A percentile compares a stretch with the other conserved stretches of the same genome.
These are phyloP conservation scores for Adrianichthys oophorus DNA, from an alignment of 2,797 vertebrate genomes.

Conservation along the genomic window DNA sequence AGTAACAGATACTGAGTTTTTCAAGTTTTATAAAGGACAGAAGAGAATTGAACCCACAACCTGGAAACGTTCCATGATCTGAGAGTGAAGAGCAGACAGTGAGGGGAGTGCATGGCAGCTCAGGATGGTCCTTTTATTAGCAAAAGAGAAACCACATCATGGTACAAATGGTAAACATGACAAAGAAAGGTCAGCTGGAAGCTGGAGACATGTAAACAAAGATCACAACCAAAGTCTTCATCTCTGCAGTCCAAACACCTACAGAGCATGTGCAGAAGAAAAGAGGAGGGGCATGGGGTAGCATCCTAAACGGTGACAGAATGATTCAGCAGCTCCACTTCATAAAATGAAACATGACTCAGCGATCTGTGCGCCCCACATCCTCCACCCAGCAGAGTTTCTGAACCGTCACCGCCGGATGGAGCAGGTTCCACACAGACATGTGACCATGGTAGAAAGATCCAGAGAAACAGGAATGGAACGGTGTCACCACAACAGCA, in stretches of 20 bases:
- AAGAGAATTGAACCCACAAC: slow-evolving; percentile 5
- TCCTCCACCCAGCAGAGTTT: slow-evolving; percentile 35
- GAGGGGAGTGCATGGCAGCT: slow-evolving; percentile 51
- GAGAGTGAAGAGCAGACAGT: slow-evolving; percentile 56
- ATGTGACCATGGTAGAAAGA: background rate
- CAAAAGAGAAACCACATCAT: slow-evolving; percentile 85
- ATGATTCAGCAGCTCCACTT: slow-evolving; percentile 33
- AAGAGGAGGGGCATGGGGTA: background rate
- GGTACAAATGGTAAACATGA: slow-evolving; percentile 58
- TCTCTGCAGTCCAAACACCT: slow-evolving; percentile 44
- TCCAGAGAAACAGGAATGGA: slow-evolving; percentile 30
- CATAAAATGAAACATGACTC: slow-evolving; percentile 48
- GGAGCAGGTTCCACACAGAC: too few relatives aligned
- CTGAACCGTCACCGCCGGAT: slow-evolving; percentile 19
- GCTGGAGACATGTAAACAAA: slow-evolving; percentile 64
- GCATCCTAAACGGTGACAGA: slow-evolving; percentile 38
- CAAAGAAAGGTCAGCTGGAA: slow-evolving; percentile 56
- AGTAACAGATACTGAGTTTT: background rate
- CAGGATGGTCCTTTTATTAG: slow-evolving; percentile 91
- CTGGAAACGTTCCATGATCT: slow-evolving; percentile 26
- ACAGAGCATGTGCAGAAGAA: slow-evolving; percentile 32
- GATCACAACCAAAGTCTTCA: slow-evolving; percentile 56
- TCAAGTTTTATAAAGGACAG: background rate
- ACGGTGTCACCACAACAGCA: slow-evolving; percentile 47
- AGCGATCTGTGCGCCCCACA: slow-evolving; percentile 36